Conservation (phyloP, 1,140 invertebrate genomes). For the Ganaspis sp. region DNA sequence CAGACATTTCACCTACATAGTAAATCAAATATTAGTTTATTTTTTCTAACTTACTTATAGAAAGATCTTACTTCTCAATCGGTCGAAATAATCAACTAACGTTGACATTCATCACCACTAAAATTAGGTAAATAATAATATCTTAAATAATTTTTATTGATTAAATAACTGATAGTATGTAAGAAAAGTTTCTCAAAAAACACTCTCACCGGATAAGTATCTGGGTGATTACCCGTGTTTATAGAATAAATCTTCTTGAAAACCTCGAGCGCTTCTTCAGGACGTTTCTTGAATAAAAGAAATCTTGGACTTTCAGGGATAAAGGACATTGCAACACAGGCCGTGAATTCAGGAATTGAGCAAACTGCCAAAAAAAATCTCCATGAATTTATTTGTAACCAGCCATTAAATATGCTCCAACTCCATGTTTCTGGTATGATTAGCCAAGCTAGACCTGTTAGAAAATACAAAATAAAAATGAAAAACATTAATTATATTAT, state of each 20-base stretch:
- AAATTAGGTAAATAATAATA: no score
- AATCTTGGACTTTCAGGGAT: slow-evolving; percentile 86
- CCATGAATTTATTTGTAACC: slow-evolving; percentile 79
- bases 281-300: slow-evolving; percentile 77
- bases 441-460: slow-evolving; percentile 82
- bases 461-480: no score
- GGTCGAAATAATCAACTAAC: no score
- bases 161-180: slow-evolving; percentile 13
- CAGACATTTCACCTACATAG: slow-evolving; percentile 70
- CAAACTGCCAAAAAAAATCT: slow-evolving; percentile 81
- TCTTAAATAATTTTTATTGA: no score
- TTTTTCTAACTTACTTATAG: no score
- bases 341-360: slow-evolving; percentile 80
- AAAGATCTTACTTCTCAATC: no score
- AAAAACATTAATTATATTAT: no score
- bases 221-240: slow-evolving; percentile 74
- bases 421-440: slow-evolving; percentile 79
- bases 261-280: slow-evolving; percentile 77
- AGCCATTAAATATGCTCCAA: slow-evolving; percentile 59
- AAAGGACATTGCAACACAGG: slow-evolving; percentile 77
- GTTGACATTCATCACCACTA: no score
- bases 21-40: no score
- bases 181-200: slow-evolving; percentile 19
- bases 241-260: slow-evolving; percentile 77
- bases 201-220: slow-evolving; percentile 69